These are phyloP conservation scores for Syngnathus acus DNA, from an alignment of 2,797 vertebrate species.

Conservation along the genomic window DNA sequence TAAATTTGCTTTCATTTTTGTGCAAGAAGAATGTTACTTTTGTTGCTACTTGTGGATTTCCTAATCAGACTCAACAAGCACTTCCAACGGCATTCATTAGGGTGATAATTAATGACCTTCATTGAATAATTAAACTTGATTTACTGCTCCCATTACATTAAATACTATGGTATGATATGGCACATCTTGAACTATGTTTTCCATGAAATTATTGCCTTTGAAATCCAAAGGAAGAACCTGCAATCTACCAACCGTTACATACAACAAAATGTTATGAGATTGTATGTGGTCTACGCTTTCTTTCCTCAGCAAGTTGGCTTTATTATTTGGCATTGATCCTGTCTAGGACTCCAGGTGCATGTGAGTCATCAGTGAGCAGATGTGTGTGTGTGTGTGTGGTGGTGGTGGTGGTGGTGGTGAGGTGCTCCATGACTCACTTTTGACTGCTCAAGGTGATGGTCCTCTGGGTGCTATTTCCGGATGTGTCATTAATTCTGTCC, in stretches of 20 bases:
- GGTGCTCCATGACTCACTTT: conserved; percentile 43
- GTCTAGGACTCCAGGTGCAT: not conserved
- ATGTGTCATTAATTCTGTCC: conserved; percentile 50
- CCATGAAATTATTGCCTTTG: not conserved
- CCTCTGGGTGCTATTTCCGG: conserved; percentile 58
- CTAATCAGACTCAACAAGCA: not conserved
- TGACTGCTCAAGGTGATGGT: conserved; percentile 48
- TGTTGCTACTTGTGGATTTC: not conserved
- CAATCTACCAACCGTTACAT: not conserved
- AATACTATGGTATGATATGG: not conserved
- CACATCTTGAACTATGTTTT: not conserved
- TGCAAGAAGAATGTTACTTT: not conserved
- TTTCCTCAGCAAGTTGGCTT: conserved; percentile 4
- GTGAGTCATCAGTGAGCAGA: conserved; percentile 2
- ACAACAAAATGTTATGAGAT: not conserved
- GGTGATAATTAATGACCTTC: not conserved
- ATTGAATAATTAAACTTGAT: not conserved
- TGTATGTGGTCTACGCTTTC: not conserved
- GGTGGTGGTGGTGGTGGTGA: not conserved
- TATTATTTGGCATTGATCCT: not conserved
- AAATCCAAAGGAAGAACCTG: not conserved
- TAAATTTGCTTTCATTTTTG: not conserved
- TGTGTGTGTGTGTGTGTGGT: conserved; percentile 7
- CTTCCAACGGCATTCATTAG: not conserved
- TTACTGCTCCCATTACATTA: not conserved